Evolutionary conservation across 2,797 vertebrate genomes (phyloP).

Genomic region (Chelmon rostratus): DNA sequence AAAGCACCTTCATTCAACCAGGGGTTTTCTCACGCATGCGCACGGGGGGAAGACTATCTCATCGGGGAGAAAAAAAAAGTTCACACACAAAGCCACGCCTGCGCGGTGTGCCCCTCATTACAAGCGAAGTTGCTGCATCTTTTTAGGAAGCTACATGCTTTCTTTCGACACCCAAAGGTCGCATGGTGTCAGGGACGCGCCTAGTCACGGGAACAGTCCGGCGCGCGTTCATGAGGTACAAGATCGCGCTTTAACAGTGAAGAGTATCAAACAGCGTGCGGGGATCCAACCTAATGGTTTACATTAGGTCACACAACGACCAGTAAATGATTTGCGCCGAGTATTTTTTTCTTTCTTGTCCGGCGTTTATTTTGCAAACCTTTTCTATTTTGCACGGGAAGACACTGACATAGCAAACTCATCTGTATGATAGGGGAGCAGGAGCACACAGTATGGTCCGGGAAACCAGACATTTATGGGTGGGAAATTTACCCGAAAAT

Average conservation of each 20-base stretch:
- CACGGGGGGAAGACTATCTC: conserved; percentile 66
- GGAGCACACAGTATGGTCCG: conserved; percentile 96
- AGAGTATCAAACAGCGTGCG: conserved; percentile 85
- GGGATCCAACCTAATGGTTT: conserved; percentile 82
- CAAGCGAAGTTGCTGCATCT: conserved; percentile 82
- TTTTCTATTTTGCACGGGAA: conserved; percentile 79
- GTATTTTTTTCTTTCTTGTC: conserved; percentile 44
- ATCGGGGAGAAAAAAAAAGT: conserved; percentile 74
- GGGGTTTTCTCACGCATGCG: conserved; percentile 83
- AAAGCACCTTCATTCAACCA: conserved; percentile 72
- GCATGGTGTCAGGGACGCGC: conserved; percentile 89
- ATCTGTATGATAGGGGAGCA: conserved; percentile 88
- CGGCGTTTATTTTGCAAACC: conserved; percentile 70
- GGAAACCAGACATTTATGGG: conserved; percentile 99
- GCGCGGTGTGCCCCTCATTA: conserved; percentile 80
- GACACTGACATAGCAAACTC: conserved; percentile 79
- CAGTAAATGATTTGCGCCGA: conserved; percentile 79
- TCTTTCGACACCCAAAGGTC: conserved; percentile 86
- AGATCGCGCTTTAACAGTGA: conserved; percentile 85
- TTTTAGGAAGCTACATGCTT: conserved; percentile 84
- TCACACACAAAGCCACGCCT: conserved; percentile 85
- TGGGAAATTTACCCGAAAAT: conserved; percentile 99
- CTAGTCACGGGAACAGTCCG: conserved; percentile 85
- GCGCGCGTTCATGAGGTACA: conserved; percentile 85
- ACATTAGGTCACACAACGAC: conserved; percentile 81